phyloP scores from a whole-genome alignment of 2,113 vertebrate species.

The Stigmatopora nigra region DNA sequence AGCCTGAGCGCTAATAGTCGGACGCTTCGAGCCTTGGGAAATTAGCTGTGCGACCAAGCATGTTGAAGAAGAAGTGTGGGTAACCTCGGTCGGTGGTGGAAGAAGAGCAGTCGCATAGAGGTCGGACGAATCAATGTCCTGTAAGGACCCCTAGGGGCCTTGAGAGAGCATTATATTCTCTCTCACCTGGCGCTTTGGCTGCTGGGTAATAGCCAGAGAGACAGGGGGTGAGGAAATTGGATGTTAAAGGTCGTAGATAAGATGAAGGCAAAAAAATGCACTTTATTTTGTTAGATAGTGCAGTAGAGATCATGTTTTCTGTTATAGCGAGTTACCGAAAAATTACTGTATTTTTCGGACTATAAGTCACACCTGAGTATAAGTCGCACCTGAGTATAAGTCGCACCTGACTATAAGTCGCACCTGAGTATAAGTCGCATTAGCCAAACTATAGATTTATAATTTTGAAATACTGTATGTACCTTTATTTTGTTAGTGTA shows the following conservation, averaged over 20 bases:
- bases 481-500: too few relatives aligned
- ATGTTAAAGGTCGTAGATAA: background rate
- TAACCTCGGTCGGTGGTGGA: constrained; percentile 20
- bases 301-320: too few relatives aligned
- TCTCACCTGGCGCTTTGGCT: constrained; percentile 30
- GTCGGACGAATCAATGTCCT: constrained; percentile 59
- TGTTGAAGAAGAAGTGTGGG: constrained; percentile 28
- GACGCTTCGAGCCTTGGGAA: constrained; percentile 55
- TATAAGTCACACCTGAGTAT: too few relatives aligned
- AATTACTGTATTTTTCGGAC: too few relatives aligned
- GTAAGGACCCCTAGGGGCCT: constrained; percentile 38
- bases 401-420: too few relatives aligned
- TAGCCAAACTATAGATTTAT: too few relatives aligned
- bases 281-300: too few relatives aligned
- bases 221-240: background rate
- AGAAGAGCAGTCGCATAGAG: constrained; percentile 47
- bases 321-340: too few relatives aligned
- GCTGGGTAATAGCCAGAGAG: background rate
- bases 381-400: too few relatives aligned
- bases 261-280: background rate
- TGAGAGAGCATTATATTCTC: constrained; percentile 39
- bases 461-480: too few relatives aligned
- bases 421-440: too few relatives aligned
- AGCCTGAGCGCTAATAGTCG: constrained; percentile 51
- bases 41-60: constrained; percentile 54